These are phyloP conservation scores for Panagrolaimus sp. DNA, from an alignment of 1,140 invertebrate genomes.

Conservation along the genomic window DNA sequence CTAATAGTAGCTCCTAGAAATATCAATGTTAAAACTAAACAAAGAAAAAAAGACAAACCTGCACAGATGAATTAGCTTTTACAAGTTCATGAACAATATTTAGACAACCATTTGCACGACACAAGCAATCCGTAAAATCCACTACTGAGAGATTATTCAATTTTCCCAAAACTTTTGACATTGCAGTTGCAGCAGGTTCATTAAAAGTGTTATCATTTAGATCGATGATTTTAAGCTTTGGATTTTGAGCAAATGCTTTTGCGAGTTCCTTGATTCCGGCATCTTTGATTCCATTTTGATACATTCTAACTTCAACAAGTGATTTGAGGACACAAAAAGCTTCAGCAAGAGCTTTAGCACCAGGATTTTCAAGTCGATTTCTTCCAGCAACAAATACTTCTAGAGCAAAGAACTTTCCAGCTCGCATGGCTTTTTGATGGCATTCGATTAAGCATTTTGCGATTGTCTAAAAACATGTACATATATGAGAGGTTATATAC, in stretches of 20 bases:
- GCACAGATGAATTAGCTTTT: neutral
- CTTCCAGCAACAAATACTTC: slow-evolving; percentile 84
- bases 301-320: slow-evolving; percentile 83
- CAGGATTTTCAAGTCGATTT: slow-evolving; percentile 88
- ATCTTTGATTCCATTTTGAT: slow-evolving; percentile 92
- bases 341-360: slow-evolving; percentile 70
- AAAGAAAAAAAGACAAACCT: slow-evolving; percentile 10
- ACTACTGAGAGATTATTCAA: slow-evolving; percentile 38
- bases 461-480: slow-evolving; percentile 65
- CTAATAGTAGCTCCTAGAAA: neutral
- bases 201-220: slow-evolving; percentile 90
- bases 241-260: slow-evolving; percentile 72
- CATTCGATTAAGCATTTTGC: slow-evolving; percentile 74
- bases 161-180: slow-evolving; percentile 64
- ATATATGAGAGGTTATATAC: slow-evolving; percentile 8
- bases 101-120: slow-evolving; percentile 35
- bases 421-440: slow-evolving; percentile 67
- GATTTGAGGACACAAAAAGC: slow-evolving; percentile 66
- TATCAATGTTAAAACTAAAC: too few relatives aligned
- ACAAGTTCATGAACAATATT: slow-evolving; percentile 34
- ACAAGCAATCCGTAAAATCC: slow-evolving; percentile 56
- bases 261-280: slow-evolving; percentile 75
- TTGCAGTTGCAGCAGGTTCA: slow-evolving; percentile 69
- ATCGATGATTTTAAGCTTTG: slow-evolving; percentile 73
- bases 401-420: slow-evolving; percentile 68